Percentiles rank a stretch among this genome's conserved stretches.
These are phyloP conservation scores for Anas flavirostris DNA, from an alignment of 2,797 vertebrate species.

Conservation along the genomic window DNA sequence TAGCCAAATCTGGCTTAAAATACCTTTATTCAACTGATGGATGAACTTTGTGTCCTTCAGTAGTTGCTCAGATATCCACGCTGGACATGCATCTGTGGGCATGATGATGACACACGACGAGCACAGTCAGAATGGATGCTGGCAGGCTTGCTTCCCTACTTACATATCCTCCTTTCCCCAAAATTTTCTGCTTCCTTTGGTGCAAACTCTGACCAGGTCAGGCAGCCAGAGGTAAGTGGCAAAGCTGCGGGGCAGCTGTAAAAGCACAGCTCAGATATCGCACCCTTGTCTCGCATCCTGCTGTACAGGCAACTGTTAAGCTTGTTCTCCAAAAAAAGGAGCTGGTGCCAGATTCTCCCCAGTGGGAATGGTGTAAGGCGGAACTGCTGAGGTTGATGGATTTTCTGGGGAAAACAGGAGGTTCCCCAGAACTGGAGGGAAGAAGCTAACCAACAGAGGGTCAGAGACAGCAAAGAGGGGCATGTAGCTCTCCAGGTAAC, in stretches of 20 bases:
- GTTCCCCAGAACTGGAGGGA: neutral
- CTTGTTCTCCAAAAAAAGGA: neutral
- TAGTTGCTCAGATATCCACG: neutral
- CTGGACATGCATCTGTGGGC: neutral
- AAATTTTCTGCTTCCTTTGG: neutral
- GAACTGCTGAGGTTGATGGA: neutral
- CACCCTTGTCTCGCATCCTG: neutral
- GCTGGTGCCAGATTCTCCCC: neutral
- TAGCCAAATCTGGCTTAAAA: slow-evolving; percentile 23
- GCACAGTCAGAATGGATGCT: neutral
- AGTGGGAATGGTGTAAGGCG: neutral
- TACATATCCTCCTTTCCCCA: neutral
- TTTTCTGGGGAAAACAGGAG: neutral
- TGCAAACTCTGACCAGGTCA: neutral
- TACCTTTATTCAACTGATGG: neutral
- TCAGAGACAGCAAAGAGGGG: neutral
- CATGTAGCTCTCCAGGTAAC: neutral
- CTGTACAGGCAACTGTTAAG: slow-evolving; percentile 12
- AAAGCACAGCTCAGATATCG: neutral
- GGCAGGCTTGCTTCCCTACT: neutral
- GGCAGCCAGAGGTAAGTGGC: neutral
- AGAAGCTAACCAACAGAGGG: neutral
- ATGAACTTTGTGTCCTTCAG: slow-evolving; percentile 4
- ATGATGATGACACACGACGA: neutral
- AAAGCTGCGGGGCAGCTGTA: neutral